Base-by-base conservation (phyloP, 2,113 vertebrate species). In the Phyllostomus discolor region DNA sequence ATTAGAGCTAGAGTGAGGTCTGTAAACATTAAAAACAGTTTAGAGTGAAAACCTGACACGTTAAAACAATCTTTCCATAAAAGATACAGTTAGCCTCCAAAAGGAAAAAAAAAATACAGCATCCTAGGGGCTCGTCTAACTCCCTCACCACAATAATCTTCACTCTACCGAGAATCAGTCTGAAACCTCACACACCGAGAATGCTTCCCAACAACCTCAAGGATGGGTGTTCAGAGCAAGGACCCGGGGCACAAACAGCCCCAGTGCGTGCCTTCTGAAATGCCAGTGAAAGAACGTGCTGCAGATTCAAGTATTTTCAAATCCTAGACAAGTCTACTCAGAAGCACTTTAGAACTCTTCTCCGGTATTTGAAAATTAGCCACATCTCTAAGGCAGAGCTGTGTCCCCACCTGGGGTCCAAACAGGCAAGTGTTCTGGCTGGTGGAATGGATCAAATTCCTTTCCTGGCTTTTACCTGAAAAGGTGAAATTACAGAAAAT, bases 271-370 rank as follows among this genome's bases (percentile, higher is more conserved):
- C 91, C 97, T 89, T 57, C 41, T 10, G 22, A 90, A 76, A 88
- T 64, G 38, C 78, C 87, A 31, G 22, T 41, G 91, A 72, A 69
- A 91, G 82, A 48, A 43, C 35, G 26, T 52, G 92, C 41, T 88
- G 31, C 85, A 94, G 62, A 93, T 97, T 98, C 97, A 98, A 98
- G 96, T 97, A 96, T 96, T 94, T 90, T 82, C 70, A 90, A 95
- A 95, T 59, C 70, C 76, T 85, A 64, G 90, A 91, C 72, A 81
- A 64, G 67, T 70, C 66, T 82, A 52, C 35, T 46, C n/a, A 31
- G 93, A 83, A 67, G 62, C 89, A 66, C 89, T 70, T 82, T 20
- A 80, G 69, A 93, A 43, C 67, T 90, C 67, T 64, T 73, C 88
- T 78, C 85, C 33, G 90, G 85, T 17, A 33, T 76, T 16, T 54